Conservation (phyloP, 1,140 invertebrate species). For the Subanguina moxae region DNA sequence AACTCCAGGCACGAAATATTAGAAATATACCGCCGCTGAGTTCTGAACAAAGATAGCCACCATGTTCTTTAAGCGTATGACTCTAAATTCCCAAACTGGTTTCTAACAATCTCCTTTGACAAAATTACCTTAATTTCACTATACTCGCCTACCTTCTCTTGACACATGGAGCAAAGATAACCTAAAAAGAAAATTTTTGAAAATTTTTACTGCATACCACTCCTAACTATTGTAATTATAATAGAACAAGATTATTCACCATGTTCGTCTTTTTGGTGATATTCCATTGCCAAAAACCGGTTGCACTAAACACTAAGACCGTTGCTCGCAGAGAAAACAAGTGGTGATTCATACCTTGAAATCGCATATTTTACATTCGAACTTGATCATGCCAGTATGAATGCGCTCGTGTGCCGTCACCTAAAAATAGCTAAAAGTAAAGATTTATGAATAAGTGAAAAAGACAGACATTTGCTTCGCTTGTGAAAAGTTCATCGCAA, state of each 20-base stretch:
- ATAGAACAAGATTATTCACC: neutral
- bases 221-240: too few relatives aligned
- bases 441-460: neutral
- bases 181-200: constrained; percentile 5
- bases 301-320: constrained; percentile 34
- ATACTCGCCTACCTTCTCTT: constrained; percentile 52
- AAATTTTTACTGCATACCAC: too few relatives aligned
- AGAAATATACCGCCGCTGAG: constrained; percentile 42
- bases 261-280: constrained; percentile 56
- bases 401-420: constrained; percentile 56
- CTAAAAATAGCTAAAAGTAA: constrained; percentile 27
- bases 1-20: too few relatives aligned
- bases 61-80: constrained; percentile 54
- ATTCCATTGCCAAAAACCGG: constrained; percentile 56
- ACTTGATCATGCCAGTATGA: constrained; percentile 59
- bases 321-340: neutral
- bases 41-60: constrained; percentile 56
- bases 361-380: constrained; percentile 59
- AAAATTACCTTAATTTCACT: constrained; percentile 24
- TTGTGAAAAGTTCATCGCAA: constrained; percentile 57
- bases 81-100: constrained; percentile 38
- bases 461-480: constrained; percentile 46
- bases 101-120: too few relatives aligned
- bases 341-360: constrained; percentile 18
- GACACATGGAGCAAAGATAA: constrained; percentile 44